Conservation (phyloP, 2,797 vertebrate species). For the Masticophis lateralis region DNA sequence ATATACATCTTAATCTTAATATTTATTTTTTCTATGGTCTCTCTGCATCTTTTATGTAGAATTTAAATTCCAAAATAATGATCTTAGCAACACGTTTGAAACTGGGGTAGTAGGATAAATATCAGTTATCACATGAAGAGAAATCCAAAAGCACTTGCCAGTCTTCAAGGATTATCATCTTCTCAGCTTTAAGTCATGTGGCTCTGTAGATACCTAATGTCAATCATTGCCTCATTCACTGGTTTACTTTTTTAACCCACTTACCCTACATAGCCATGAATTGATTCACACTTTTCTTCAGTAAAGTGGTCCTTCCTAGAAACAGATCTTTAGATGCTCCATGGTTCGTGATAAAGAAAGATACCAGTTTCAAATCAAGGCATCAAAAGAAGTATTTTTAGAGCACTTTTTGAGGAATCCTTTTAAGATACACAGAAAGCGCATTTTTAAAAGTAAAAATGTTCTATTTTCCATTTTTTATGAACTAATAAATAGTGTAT, state of each 20-base stretch:
- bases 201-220: conserved; percentile 44
- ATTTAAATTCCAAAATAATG: neutral
- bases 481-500: conserved; percentile 18
- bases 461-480: neutral
- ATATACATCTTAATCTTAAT: neutral
- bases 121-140: neutral
- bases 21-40: neutral
- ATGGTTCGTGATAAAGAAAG: conserved; percentile 35
- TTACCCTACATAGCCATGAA: neutral
- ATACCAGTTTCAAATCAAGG: conserved; percentile 53
- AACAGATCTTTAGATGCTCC: conserved; percentile 19
- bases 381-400: conserved; percentile 53
- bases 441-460: conserved; percentile 31
- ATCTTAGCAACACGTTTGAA: neutral
- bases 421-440: conserved; percentile 31
- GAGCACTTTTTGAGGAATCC: conserved; percentile 34
- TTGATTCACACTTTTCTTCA: conserved; percentile 36
- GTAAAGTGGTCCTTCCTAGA: conserved; percentile 26
- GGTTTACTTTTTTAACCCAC: conserved; percentile 40
- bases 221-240: conserved; percentile 28
- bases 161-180: conserved; percentile 23
- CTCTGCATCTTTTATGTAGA: neutral
- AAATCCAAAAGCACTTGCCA: neutral
- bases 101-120: neutral
- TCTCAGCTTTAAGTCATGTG: neutral